These are phyloP conservation scores for Erythrocercus mccallii DNA, from an alignment of 2,113 vertebrate species.

Conservation along the genomic window DNA sequence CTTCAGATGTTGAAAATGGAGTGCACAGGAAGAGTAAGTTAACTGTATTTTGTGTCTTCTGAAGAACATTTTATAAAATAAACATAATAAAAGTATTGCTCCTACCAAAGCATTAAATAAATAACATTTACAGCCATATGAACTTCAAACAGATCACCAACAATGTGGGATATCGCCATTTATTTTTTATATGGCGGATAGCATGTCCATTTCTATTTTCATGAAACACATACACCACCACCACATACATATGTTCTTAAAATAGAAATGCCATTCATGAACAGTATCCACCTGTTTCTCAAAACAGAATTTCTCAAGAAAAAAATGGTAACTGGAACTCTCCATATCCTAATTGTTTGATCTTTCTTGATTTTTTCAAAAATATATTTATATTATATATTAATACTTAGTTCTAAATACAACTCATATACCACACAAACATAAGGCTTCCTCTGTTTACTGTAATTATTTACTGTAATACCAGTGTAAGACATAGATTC, in stretches of 20 bases:
- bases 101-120: neutral
- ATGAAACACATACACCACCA: neutral
- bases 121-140: neutral
- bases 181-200: neutral
- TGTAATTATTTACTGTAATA: slow-evolving; percentile 18
- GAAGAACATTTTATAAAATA: neutral
- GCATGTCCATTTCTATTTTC: neutral
- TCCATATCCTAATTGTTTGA: neutral
- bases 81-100: neutral
- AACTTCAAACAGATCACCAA: neutral
- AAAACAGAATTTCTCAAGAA: slow-evolving; percentile 9
- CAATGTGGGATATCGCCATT: neutral
- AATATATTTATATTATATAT: neutral
- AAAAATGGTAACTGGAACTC: slow-evolving; percentile 23
- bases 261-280: neutral
- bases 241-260: neutral
- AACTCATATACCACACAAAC: neutral
- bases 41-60: neutral
- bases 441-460: slow-evolving; percentile 33
- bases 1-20: neutral
- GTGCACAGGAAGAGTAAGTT: neutral
- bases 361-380: slow-evolving; percentile 52
- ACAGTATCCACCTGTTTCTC: neutral
- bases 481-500: slow-evolving; percentile 16
- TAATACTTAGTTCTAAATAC: slow-evolving; percentile 7